These are phyloP conservation scores for Cichladusa arquata DNA, from an alignment of 2,113 vertebrate genomes.

Conservation along the genomic window DNA sequence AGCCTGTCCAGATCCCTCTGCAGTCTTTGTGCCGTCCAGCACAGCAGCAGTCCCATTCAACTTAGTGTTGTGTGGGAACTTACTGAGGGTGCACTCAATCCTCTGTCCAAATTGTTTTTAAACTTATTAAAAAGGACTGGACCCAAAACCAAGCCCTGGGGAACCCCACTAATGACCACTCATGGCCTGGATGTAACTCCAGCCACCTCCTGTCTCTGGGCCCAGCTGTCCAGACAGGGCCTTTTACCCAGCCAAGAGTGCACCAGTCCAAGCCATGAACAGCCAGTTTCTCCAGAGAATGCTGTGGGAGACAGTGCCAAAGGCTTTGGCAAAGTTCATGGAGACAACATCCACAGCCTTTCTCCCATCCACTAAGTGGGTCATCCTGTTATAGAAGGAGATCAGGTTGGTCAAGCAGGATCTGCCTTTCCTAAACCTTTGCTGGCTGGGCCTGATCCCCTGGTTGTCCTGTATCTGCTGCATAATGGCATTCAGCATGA, in stretches of 20 bases:
- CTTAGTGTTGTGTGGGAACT: not conserved
- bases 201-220: not conserved
- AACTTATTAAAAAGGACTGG: not conserved
- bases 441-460: not conserved
- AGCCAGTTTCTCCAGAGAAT: not conserved
- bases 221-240: not conserved
- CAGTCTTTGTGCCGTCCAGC: not conserved
- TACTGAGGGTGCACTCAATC: not conserved
- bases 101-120: not conserved
- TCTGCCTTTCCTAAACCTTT: not conserved
- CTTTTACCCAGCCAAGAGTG: not conserved
- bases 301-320: not conserved
- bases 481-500: not conserved
- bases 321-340: not conserved
- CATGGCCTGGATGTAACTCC: no score
- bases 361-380: not conserved
- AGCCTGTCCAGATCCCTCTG: not conserved
- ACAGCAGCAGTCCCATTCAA: rapidly evolving
- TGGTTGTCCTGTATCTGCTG: not conserved
- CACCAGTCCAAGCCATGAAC: not conserved
- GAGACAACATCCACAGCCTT: not conserved
- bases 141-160: not conserved
- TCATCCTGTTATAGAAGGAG: not conserved
- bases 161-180: not conserved
- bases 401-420: not conserved